Evolutionary conservation across 2,113 vertebrate species (phyloP).

Genomic region (Cyanocitta stelleri): DNA sequence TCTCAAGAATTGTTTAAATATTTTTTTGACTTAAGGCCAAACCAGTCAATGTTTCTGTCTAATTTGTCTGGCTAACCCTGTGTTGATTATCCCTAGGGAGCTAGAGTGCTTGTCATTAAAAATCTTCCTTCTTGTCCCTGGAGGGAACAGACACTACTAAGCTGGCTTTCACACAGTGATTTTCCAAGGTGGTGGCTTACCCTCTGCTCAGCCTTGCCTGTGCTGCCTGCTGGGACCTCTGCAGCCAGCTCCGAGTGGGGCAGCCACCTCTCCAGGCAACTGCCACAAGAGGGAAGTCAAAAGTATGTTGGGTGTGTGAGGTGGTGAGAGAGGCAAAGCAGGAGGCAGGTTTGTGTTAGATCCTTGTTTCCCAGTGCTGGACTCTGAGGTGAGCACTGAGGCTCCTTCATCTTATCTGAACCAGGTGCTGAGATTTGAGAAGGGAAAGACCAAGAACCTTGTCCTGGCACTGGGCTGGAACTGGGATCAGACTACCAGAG

Average conservation of each 20-base stretch:
- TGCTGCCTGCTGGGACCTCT: not conserved
- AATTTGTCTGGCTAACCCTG: not conserved
- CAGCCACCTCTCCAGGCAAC: not conserved
- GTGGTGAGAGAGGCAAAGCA: not conserved
- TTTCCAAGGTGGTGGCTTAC: not conserved
- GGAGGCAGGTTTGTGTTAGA: not conserved
- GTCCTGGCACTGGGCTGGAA: not conserved
- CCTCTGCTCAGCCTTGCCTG: not conserved
- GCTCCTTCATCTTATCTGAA: not conserved
- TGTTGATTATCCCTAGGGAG: slow-evolving; percentile 24
- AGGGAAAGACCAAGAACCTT: not conserved
- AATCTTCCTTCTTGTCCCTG: not conserved
- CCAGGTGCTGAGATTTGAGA: not conserved
- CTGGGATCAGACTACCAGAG: not conserved
- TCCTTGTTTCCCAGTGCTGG: not conserved
- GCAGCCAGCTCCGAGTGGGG: not conserved
- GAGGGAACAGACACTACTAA: not conserved
- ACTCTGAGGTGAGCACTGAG: not conserved
- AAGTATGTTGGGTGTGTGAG: not conserved
- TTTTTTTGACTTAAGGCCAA: slow-evolving; percentile 29
- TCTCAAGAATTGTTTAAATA: not conserved
- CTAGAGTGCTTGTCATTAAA: slow-evolving; percentile 18
- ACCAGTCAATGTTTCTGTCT: slow-evolving; percentile 20
- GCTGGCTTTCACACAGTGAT: not conserved
- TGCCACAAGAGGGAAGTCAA: not conserved